Evolutionary conservation across 2,888 invertebrate species (phyloP), one percentile per base, ranked within the genome.

Genomic region (Aphelenchoides bicaudatus): DNA sequence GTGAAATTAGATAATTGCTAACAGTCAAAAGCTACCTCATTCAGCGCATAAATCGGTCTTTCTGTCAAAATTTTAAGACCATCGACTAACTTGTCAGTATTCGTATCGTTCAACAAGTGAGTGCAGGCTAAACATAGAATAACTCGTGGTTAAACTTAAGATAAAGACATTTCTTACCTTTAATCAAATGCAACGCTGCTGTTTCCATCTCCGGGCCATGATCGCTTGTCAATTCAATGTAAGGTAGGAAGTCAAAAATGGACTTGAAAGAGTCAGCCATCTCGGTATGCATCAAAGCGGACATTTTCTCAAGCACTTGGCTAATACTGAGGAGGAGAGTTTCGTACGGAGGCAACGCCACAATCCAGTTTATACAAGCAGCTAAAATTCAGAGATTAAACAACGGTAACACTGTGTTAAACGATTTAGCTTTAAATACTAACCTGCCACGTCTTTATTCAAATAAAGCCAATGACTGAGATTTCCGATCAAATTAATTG

Each of bases 211-310:
- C 43, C 21, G 16, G 10, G 10, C 43, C 43, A 8, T 43, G 16
- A 10, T 43, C 43, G 10, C 25, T 43, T 19, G 16, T n/a, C 43
- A 43, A n/a, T 25, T 43, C 43, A 8, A 43, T 25, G 43, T 8
- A 43, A n/a, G 43, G 43, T 25, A 43, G 43, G 23, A 43, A 43
- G 23, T 43, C 43, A 25, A 21, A 8, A 25, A 43, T 43, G 23
- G 10, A 25, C 43, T 19, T 8, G 43, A 43, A 43, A 25, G 25
- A 43, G 8, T 13, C 16, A 16, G 13, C 13, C 13, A 34, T 13
- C 13, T 34, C 16, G 34, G 16, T 34, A 13, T 16, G 34, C 13
- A 16, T 34, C 13, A 13, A 16, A 34, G 34, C 25, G 6, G 25
- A 19, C 43, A 43, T 25, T 6, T n/a, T 6, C 23, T 43, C 43